Conservation (phyloP, 1,140 invertebrate genomes). For the Sycophaga agraensis region DNA sequence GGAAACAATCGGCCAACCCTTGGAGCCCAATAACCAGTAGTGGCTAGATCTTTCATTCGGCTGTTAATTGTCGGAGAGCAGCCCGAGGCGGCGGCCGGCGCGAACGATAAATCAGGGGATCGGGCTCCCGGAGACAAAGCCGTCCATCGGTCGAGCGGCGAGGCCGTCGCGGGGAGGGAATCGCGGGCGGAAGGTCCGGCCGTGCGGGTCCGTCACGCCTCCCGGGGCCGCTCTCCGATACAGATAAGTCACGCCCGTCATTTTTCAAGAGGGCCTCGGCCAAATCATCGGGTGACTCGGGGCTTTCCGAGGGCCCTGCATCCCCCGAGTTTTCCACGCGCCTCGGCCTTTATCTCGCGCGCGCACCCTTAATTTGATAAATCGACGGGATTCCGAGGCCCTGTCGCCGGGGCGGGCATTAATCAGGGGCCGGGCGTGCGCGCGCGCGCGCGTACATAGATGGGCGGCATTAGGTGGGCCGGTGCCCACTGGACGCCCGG, state of each 20-base stretch:
- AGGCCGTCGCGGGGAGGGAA: too few species aligned
- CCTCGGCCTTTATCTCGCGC: slow-evolving; percentile 53
- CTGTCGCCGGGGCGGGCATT: slow-evolving; percentile 42
- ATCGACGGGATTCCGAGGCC: slow-evolving; percentile 53
- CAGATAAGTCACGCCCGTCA: slow-evolving; percentile 49
- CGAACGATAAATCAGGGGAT: slow-evolving; percentile 8
- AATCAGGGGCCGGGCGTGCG: slow-evolving; percentile 48
- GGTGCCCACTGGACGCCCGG: slow-evolving; percentile 27
- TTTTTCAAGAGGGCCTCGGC: slow-evolving; percentile 39
- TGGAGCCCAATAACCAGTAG: neutral
- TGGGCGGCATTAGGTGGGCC: slow-evolving; percentile 49
- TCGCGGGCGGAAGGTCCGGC: too few species aligned
- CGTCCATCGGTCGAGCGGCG: neutral
- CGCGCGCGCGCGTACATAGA: slow-evolving; percentile 43
- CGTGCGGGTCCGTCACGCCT: slow-evolving; percentile 40
- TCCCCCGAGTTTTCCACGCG: slow-evolving; percentile 51
- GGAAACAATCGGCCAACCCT: neutral
- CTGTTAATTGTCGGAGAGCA: slow-evolving; percentile 7
- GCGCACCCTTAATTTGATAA: slow-evolving; percentile 60
- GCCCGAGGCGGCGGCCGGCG: too few species aligned
- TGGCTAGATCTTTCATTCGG: neutral
- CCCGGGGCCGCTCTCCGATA: slow-evolving; percentile 38
- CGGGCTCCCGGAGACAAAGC: neutral
- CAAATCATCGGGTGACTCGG: slow-evolving; percentile 36
- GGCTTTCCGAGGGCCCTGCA: slow-evolving; percentile 39